Base-by-base conservation (phyloP, 2,797 vertebrate genomes). In the Falco berigora region DNA sequence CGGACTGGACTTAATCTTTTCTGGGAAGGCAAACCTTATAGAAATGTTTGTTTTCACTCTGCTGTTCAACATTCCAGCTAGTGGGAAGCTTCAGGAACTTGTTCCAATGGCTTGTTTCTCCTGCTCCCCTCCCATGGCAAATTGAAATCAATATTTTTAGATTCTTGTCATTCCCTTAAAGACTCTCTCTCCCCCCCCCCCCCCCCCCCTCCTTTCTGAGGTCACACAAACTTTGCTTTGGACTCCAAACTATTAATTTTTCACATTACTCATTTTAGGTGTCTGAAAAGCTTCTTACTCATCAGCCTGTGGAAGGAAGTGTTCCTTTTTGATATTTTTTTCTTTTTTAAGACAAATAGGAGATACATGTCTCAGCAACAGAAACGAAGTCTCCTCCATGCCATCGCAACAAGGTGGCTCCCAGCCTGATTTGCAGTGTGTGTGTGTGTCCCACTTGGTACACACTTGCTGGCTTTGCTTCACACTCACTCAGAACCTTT, bases 181-280 rank as follows among this genome's bases (percentile, higher is more conserved):
- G 86, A 69, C 67, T n/a, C 42, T 27, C 36, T 75, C 52, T 55
- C 32, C 77, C 30, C 55, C 34, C 52, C 36, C 34, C 44, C 36
- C 40, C 24, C 56, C 50, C 4, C 27, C 76, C 72, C 91, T 10
- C 90, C 71, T 86, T 77, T 74, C 67, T 0, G 56, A 96, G 93
- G 93, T 96, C 96, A 95, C 86, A 87, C 49, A 95, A 97, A 95
- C 96, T 95, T 95, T 96, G 94, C 86, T 95, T 97, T 96, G 95
- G 96, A 97, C 92, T 94, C 66, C 61, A 75, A 91, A 86, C 90
- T 91, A 96, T 87, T 93, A 96, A 96, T 95, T 96, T 93, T 95
- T 96, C 90, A 88, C 75, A 91, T 96, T 95, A 96, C 81, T 94
- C 86, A 91, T 91, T 92, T 85, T 77, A 94, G 86, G 68, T 94